Evolutionary conservation across 2,888 invertebrate genomes (phyloP).

Genomic region (Nemotelus pantherinus): DNA sequence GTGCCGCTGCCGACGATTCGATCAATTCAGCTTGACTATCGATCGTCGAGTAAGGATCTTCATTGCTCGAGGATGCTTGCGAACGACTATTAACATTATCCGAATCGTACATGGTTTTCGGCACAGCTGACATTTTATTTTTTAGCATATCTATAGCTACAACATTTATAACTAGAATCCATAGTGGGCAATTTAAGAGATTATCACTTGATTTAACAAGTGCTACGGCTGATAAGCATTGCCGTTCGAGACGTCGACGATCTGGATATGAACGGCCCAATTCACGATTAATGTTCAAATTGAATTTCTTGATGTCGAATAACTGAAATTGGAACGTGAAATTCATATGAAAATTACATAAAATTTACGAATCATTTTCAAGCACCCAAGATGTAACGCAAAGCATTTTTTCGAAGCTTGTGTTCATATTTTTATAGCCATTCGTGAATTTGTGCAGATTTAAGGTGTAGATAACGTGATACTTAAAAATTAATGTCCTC

Average conservation of each 20-base stretch:
- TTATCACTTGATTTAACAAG: conserved; percentile 76
- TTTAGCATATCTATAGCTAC: conserved; percentile 82
- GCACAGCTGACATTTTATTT: conserved; percentile 71
- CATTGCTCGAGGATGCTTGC: conserved; percentile 56
- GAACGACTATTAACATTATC: conserved; percentile 55
- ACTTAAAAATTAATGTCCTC: too few species aligned
- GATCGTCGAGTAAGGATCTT: conserved; percentile 64
- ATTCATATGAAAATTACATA: not conserved
- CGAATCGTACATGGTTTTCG: conserved; percentile 42
- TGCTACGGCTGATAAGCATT: conserved; percentile 76
- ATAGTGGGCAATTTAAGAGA: conserved; percentile 77
- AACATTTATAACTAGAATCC: conserved; percentile 82
- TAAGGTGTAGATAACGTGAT: too few species aligned
- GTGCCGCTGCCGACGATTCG: conserved; percentile 36
- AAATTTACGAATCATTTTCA: too few species aligned
- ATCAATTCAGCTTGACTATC: conserved; percentile 63
- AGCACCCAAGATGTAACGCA: too few species aligned
- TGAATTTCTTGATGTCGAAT: conserved; percentile 79
- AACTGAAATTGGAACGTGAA: conserved; percentile 63
- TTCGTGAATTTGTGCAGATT: too few species aligned
- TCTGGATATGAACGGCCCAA: conserved; percentile 75
- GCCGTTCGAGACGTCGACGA: conserved; percentile 72
- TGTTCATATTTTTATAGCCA: too few species aligned
- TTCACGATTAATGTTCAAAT: conserved; percentile 74
- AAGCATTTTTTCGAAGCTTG: too few species aligned